Conservation (phyloP, 2,113 vertebrate species). For the Sinocyclocheilus grahami region DNA sequence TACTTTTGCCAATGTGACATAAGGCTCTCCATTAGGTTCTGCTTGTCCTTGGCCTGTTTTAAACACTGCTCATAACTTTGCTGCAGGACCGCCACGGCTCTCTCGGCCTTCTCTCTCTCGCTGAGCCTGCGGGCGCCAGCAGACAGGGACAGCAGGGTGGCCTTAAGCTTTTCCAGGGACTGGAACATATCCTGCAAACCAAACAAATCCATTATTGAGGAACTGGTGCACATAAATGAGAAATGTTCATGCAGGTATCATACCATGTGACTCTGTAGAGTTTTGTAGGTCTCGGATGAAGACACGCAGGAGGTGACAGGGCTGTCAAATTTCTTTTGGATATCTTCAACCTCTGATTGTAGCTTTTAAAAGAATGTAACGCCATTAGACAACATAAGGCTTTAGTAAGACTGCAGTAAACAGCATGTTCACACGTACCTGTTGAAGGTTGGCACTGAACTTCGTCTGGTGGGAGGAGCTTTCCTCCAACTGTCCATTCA, state of each 20-base stretch:
- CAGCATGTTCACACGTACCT: conserved; percentile 71
- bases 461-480: conserved; percentile 83
- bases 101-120: conserved; percentile 73
- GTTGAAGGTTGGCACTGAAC: conserved; percentile 79
- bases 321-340: conserved; percentile 77
- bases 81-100: conserved; percentile 74
- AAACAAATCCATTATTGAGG: conserved; percentile 28
- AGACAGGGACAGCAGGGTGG: conserved; percentile 75
- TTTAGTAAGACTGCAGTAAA: neutral
- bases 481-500: conserved; percentile 80
- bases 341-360: conserved; percentile 75
- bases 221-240: conserved; percentile 7
- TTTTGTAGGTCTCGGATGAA: conserved; percentile 81
- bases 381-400: neutral
- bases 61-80: conserved; percentile 71
- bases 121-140: conserved; percentile 77
- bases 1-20: conserved; percentile 90
- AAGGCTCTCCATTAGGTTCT: conserved; percentile 79
- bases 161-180: conserved; percentile 81
- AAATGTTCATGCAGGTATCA: neutral
- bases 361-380: conserved; percentile 69
- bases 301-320: conserved; percentile 82
- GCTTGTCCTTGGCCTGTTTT: conserved; percentile 78
- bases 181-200: conserved; percentile 84
- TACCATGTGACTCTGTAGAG: conserved; percentile 88